Conservation (phyloP, 2,113 vertebrate genomes). For the Girardinichthys multiradiatus region DNA sequence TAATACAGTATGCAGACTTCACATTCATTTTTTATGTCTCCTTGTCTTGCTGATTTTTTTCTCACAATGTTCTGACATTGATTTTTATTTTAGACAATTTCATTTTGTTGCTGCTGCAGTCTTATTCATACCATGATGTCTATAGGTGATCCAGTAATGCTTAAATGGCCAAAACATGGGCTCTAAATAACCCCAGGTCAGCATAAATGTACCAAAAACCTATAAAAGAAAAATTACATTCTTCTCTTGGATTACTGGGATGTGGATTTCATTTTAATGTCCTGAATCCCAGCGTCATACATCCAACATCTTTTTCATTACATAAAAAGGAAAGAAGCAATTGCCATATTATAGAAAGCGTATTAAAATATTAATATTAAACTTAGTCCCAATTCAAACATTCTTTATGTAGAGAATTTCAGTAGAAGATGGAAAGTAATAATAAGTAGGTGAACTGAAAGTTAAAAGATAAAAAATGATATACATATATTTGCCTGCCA, state of each 20-base stretch:
- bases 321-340: constrained; percentile 37
- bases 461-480: constrained; percentile 56
- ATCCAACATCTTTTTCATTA: constrained; percentile 54
- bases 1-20: background rate
- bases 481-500: constrained; percentile 61
- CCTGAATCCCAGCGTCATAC: constrained; percentile 30
- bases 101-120: no score
- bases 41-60: background rate
- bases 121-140: no score
- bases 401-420: constrained; percentile 40
- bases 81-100: background rate
- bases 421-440: constrained; percentile 49
- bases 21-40: background rate
- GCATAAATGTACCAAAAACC: background rate
- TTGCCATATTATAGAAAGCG: constrained; percentile 54
- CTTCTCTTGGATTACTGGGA: background rate
- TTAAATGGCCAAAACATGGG: no score
- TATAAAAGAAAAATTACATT: background rate
- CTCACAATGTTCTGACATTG: background rate
- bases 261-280: constrained; percentile 17
- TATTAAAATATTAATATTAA: constrained; percentile 10
- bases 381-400: constrained; percentile 31
- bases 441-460: constrained; percentile 56
- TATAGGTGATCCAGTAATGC: no score
- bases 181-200: background rate